phyloP scores from a whole-genome alignment of 1,140 invertebrate species.

The Pomacea maculata region DNA sequence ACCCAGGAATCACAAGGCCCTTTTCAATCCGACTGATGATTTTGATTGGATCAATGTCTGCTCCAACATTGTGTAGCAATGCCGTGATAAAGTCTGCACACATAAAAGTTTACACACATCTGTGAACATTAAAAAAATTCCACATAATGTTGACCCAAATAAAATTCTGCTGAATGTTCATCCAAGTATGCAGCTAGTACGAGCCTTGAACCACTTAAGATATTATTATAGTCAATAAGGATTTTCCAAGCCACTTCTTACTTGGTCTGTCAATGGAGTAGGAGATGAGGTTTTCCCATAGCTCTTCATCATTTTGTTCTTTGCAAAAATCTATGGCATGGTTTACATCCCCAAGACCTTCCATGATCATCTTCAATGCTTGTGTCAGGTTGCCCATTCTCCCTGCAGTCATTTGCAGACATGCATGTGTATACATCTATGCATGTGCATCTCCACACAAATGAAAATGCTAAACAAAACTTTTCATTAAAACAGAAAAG shows the following conservation, averaged over 20 bases:
- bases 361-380: slow-evolving; percentile 89
- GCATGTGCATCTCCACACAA: background rate
- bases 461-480: too few relatives aligned
- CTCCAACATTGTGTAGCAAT: slow-evolving; percentile 82
- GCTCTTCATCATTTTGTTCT: slow-evolving; percentile 87
- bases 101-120: background rate
- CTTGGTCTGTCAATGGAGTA: slow-evolving; percentile 88
- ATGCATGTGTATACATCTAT: too few relatives aligned
- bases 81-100: slow-evolving; percentile 78
- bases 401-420: slow-evolving; percentile 64
- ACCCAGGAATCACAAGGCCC: slow-evolving; percentile 84
- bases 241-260: slow-evolving; percentile 57
- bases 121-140: too few relatives aligned
- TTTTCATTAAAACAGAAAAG: too few relatives aligned
- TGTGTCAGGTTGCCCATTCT: slow-evolving; percentile 92
- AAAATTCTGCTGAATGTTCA: background rate
- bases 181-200: background rate
- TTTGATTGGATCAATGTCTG: slow-evolving; percentile 89
- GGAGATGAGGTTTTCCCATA: slow-evolving; percentile 94
- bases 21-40: slow-evolving; percentile 86
- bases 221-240: too few relatives aligned
- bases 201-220: too few relatives aligned
- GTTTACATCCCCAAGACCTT: slow-evolving; percentile 86
- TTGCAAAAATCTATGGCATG: slow-evolving; percentile 97
- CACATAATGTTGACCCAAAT: background rate